Evolutionary conservation across 1,140 invertebrate species (phyloP).

Genomic region (Ceratina australensis): DNA sequence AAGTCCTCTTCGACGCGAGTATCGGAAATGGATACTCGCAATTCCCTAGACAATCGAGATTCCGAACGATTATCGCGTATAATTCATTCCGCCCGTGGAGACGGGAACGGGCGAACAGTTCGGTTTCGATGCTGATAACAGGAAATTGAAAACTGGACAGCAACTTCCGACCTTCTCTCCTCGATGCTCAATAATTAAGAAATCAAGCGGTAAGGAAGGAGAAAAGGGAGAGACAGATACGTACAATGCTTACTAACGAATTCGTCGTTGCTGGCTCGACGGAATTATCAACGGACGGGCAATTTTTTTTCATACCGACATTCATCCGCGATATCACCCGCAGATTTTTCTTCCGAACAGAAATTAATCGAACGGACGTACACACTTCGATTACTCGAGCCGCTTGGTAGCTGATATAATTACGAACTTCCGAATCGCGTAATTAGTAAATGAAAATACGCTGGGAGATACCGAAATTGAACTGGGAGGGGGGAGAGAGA

Average conservation of each 20-base stretch:
- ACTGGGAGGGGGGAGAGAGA: too few relatives aligned
- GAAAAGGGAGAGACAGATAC: too few relatives aligned
- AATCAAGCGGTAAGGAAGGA: constrained; percentile 12
- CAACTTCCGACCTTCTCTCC: constrained; percentile 34
- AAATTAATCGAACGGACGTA: too few relatives aligned
- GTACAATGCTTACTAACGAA: constrained; percentile 27
- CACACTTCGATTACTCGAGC: background rate
- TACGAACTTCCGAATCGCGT: background rate
- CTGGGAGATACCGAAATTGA: background rate
- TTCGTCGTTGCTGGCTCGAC: background rate
- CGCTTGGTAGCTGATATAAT: background rate
- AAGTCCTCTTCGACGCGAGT: constrained; percentile 45
- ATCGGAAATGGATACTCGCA: constrained; percentile 48
- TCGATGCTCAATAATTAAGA: constrained; percentile 26
- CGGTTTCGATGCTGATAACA: constrained; percentile 18
- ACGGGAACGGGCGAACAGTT: background rate
- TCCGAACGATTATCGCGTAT: constrained; percentile 45
- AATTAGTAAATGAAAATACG: background rate
- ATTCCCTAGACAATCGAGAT: constrained; percentile 56
- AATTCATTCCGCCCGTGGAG: background rate
- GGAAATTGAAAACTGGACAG: constrained; percentile 51
- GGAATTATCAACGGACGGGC: constrained; percentile 12
- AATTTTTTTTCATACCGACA: background rate
- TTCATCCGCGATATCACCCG: too few relatives aligned
- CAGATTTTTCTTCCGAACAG: too few relatives aligned